Evolutionary conservation across 2,113 vertebrate species (phyloP), one percentile per base, ranked within the genome.

Genomic region (Sisor rabdophorus): DNA sequence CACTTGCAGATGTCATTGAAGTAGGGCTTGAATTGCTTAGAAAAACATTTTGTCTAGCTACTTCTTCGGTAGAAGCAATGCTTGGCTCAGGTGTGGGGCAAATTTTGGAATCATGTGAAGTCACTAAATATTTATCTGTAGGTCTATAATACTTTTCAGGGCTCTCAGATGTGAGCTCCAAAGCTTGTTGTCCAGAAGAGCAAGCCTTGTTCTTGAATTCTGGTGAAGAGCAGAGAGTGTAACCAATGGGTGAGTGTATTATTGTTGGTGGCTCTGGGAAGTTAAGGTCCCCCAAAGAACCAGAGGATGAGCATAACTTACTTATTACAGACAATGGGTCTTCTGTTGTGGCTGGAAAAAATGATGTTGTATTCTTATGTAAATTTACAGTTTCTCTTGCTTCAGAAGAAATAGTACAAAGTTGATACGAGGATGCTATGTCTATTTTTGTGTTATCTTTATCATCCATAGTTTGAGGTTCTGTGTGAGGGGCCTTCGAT

Each of bases 141-240:
- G 58, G 58, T 60, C 54, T 75, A 17, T 87, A 84, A 54, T 54
- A 55, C 24, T 80, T 85, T 55, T 81, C 83, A 55, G 80, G 84
- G 58, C 65, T 56, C 19, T 30, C 71, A 15, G 85, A 85, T 20
- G 83, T 84, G 28, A 81, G 83, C 47, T 82, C 82, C 0, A 53
- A 68, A 56, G 56, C 84, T 70, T 78, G 73, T 36, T 63, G 15
- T 59, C 73, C 52, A 36, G 50, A 0, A 59, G 65, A 78, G 70
- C 15, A 67, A 47, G 47, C 3, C 28, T 40, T 82, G 71, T 28
- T 78, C 50, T 53, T 47, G 11, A 67, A 58, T 77, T 56, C 71
- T 47, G 76, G 79, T 71, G 73, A 79, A 32, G 59, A 63, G 26
- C 70, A 81, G 44, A 70, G 53, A 20, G 60, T 77, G 59, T 36